Conservation (phyloP, 2,113 vertebrate species). For the Ptychochromis oligacanthus region DNA sequence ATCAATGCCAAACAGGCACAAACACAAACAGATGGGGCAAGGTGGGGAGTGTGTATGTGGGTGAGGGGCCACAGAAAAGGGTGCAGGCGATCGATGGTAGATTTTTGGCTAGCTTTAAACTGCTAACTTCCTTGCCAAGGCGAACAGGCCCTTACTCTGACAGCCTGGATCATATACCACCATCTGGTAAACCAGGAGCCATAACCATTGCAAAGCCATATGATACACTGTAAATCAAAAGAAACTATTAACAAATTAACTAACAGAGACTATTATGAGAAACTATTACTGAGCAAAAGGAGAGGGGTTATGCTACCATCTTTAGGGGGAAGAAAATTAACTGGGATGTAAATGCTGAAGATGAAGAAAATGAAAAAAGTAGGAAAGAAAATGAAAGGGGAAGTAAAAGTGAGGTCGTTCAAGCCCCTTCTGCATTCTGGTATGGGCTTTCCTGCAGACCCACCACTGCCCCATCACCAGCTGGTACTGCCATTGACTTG, state of each 20-base stretch:
- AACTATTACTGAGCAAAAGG: not conserved
- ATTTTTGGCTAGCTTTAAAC: slow-evolving; percentile 45
- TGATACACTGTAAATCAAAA: slow-evolving; percentile 25
- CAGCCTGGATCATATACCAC: slow-evolving; percentile 61
- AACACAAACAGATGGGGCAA: slow-evolving; percentile 73
- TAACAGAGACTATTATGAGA: not conserved
- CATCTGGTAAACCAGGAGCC: slow-evolving; percentile 57
- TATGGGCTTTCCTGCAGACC: slow-evolving; percentile 29
- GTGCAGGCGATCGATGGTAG: slow-evolving; percentile 37
- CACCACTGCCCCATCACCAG: slow-evolving; percentile 53
- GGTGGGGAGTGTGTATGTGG: slow-evolving; percentile 43
- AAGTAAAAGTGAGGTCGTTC: not conserved
- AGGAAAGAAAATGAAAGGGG: not conserved
- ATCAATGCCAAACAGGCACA: slow-evolving; percentile 41
- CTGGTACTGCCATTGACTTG: slow-evolving; percentile 62
- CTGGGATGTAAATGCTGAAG: not conserved
- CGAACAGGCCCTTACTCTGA: slow-evolving; percentile 50
- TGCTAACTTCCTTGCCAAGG: slow-evolving; percentile 60
- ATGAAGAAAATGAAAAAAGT: not conserved
- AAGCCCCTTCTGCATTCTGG: not conserved
- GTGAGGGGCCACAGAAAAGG: slow-evolving; percentile 49
- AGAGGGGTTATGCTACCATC: not conserved
- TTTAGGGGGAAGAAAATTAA: not conserved
- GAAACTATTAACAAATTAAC: not conserved
- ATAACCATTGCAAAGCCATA: slow-evolving; percentile 26